These are phyloP conservation scores for Eueremaeus valkanovi DNA, from an alignment of 2,888 invertebrate genomes.

Conservation along the genomic window DNA sequence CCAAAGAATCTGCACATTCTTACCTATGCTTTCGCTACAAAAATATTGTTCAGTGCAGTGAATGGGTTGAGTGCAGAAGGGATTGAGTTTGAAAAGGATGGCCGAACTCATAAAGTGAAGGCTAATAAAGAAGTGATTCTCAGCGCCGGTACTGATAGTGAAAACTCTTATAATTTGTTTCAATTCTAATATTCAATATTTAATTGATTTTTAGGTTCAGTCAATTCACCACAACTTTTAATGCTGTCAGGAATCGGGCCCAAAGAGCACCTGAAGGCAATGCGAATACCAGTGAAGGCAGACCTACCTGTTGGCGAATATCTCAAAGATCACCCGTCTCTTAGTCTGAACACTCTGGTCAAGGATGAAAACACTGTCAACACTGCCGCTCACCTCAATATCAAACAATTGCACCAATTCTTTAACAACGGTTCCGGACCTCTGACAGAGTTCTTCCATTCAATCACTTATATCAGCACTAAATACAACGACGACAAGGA, in stretches of 20 bases:
- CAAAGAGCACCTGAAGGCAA: background rate
- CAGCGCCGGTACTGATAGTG: background rate
- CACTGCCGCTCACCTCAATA: background rate
- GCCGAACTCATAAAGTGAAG: background rate
- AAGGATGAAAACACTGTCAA: background rate
- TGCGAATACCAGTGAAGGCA: background rate
- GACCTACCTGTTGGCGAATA: background rate
- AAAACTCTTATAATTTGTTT: background rate
- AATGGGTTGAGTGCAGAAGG: background rate
- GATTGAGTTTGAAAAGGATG: background rate
- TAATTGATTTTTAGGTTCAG: background rate
- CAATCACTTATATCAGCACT: background rate
- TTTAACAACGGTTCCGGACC: background rate
- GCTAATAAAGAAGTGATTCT: background rate
- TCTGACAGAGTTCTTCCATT: background rate
- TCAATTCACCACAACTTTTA: slow-evolving; percentile 6
- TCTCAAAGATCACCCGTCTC: background rate
- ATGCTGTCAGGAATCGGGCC: slow-evolving; percentile 15
- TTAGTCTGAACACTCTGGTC: background rate
- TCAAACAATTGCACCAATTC: background rate
- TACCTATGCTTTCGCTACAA: background rate
- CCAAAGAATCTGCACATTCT: background rate
- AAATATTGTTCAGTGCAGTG: background rate
- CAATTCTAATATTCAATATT: background rate
- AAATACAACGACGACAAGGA: background rate